These are phyloP conservation scores for Chelonia mydas DNA, from an alignment of 2,797 vertebrate species.

Conservation along the genomic window DNA sequence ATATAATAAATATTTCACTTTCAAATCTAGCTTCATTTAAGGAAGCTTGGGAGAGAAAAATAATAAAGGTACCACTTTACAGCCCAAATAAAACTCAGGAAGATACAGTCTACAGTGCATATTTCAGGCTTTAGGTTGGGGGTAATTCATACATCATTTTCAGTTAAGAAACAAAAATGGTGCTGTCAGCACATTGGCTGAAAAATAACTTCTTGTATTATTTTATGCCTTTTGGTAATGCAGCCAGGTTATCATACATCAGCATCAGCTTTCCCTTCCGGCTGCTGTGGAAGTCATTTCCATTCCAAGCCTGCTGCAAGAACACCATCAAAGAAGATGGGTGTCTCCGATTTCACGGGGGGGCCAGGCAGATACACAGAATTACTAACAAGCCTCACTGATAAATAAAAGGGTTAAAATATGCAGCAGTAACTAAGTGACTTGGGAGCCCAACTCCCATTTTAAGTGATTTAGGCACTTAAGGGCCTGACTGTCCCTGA, in stretches of 20 bases:
- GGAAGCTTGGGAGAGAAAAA: conserved; percentile 81
- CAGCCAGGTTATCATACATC: conserved; percentile 65
- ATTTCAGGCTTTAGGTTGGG: conserved; percentile 76
- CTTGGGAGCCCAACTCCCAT: background rate
- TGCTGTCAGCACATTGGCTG: conserved; percentile 79
- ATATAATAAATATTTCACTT: conserved; percentile 84
- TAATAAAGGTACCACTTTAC: conserved; percentile 83
- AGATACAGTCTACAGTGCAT: conserved; percentile 76
- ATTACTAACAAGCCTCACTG: background rate
- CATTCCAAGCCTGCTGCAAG: background rate
- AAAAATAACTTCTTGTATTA: conserved; percentile 63
- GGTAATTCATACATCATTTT: conserved; percentile 82
- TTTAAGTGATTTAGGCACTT: background rate
- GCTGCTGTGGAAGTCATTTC: conserved; percentile 36
- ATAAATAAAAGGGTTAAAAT: background rate
- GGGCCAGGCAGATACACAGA: background rate
- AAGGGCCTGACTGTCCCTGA: no score
- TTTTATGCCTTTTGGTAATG: conserved; percentile 70
- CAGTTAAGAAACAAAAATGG: conserved; percentile 74
- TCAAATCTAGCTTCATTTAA: conserved; percentile 83
- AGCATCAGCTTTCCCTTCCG: conserved; percentile 26
- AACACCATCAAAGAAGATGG: background rate
- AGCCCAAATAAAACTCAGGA: conserved; percentile 82
- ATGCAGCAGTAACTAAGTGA: no score
- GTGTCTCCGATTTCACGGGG: background rate